phyloP scores from a whole-genome alignment of 2,888 invertebrate genomes.

The Gymnosoma rotundatum region DNA sequence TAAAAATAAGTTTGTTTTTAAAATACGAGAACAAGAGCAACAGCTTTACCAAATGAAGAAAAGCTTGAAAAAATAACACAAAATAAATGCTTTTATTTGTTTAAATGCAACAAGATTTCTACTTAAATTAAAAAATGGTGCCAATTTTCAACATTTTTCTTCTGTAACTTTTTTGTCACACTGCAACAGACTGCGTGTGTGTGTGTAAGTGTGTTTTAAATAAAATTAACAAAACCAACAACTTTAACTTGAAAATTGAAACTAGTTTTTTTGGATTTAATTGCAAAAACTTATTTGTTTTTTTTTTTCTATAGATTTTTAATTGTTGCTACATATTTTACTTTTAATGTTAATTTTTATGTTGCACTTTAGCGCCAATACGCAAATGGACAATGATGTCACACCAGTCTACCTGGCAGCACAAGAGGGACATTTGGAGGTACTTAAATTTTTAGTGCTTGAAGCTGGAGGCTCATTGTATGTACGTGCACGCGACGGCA shows the following conservation, averaged over 20 bases:
- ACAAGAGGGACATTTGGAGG: conserved; percentile 93
- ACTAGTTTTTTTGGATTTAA: conserved; percentile 26
- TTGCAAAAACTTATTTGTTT: conserved; percentile 12
- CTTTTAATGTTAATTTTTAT: conserved; percentile 14
- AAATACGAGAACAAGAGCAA: conserved; percentile 58
- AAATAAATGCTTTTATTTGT: neutral
- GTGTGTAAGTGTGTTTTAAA: neutral
- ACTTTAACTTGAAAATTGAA: conserved; percentile 50
- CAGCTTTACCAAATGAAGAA: conserved; percentile 32
- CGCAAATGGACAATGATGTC: conserved; percentile 96
- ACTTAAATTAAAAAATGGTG: conserved; percentile 2
- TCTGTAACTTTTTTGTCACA: neutral
- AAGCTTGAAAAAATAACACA: conserved; percentile 7
- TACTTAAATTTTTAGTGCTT: conserved; percentile 91
- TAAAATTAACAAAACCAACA: conserved; percentile 56
- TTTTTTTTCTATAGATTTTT: conserved; percentile 18
- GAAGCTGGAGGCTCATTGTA: conserved; percentile 92
- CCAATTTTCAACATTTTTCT: conserved; percentile 20
- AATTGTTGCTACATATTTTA: conserved; percentile 30
- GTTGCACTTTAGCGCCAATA: conserved; percentile 88
- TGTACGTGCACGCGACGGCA: conserved; percentile 93
- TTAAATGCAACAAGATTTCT: conserved; percentile 32
- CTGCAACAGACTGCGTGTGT: neutral
- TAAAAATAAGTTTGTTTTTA: conserved; percentile 21
- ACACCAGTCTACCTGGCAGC: conserved; percentile 94